Evolutionary conservation across 1,140 invertebrate genomes (phyloP).

Genomic region (Tetragonula clypearis): DNA sequence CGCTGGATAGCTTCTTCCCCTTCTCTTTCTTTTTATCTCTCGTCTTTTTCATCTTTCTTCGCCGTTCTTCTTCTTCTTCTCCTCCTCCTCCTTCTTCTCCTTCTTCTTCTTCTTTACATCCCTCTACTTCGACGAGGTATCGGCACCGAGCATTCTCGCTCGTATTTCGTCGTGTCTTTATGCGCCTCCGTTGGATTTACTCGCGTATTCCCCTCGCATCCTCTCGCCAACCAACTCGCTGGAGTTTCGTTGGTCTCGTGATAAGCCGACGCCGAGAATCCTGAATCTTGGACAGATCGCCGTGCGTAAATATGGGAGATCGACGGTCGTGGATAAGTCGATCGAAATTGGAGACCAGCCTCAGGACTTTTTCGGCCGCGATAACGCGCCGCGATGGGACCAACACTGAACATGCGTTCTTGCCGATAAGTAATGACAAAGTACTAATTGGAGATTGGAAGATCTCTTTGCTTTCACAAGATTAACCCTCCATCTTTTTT

Average conservation of each 20-base stretch:
- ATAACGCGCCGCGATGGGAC: slow-evolving; percentile 4
- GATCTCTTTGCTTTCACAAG: not conserved
- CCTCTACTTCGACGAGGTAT: slow-evolving; percentile 50
- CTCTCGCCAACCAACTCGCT: not conserved
- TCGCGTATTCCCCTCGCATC: slow-evolving; percentile 21
- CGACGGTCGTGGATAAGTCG: slow-evolving; percentile 47
- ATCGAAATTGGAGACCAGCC: slow-evolving; percentile 50
- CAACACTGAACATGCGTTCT: not conserved
- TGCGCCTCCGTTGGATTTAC: slow-evolving; percentile 56
- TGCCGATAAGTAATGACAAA: slow-evolving; percentile 24
- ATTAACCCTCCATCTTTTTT: not conserved
- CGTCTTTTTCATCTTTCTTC: not conserved
- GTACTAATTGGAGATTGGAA: slow-evolving; percentile 19
- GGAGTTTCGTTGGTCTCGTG: slow-evolving; percentile 27
- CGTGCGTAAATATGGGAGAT: slow-evolving; percentile 53
- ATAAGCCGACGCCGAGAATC: slow-evolving; percentile 29
- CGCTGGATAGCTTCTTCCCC: slow-evolving; percentile 42
- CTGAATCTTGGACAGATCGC: slow-evolving; percentile 34
- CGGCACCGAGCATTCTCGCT: slow-evolving; percentile 52
- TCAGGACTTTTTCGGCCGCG: not conserved
- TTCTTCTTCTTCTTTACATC: not conserved
- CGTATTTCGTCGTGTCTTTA: slow-evolving; percentile 64
- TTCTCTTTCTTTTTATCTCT: not conserved
- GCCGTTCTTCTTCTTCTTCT: not conserved
- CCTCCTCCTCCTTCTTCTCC: not conserved